Percentiles rank a stretch among this genome's conserved stretches.
Evolutionary conservation across 2,888 invertebrate genomes (phyloP).

Genomic region (Sturmia bella): DNA sequence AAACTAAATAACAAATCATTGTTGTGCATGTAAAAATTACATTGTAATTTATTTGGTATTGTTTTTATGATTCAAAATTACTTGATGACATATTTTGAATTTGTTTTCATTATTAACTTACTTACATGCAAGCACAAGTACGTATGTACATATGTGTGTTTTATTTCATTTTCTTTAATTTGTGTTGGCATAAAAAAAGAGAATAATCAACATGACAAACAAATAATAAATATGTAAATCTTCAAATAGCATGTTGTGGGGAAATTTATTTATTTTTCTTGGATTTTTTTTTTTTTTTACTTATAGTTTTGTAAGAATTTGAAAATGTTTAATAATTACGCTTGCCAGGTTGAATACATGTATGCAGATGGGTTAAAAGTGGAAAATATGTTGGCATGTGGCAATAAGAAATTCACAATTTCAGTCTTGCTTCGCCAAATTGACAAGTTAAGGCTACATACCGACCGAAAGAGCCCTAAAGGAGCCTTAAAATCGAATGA

Average conservation of each 20-base stretch:
- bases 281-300: too few relatives aligned
- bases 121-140: not conserved
- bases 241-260: conserved; percentile 36
- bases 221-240: conserved; percentile 48
- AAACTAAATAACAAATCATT: conserved; percentile 36
- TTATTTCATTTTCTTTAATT: not conserved
- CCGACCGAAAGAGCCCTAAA: too few relatives aligned
- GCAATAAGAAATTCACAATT: too few relatives aligned
- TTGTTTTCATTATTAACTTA: conserved; percentile 13
- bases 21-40: conserved; percentile 25
- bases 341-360: too few relatives aligned
- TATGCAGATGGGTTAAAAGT: too few relatives aligned
- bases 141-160: not conserved
- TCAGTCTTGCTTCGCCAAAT: too few relatives aligned
- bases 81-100: conserved; percentile 54
- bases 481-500: too few relatives aligned
- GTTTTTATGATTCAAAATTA: conserved; percentile 59
- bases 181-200: conserved; percentile 18
- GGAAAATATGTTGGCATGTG: too few relatives aligned
- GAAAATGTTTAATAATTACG: conserved; percentile 1
- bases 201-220: conserved; percentile 14
- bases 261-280: conserved; percentile 36
- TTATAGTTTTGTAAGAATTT: not conserved
- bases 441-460: too few relatives aligned
- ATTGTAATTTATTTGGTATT: conserved; percentile 52